Evolutionary conservation across 2,888 invertebrate species (phyloP), one percentile per base, ranked within the genome.

Genomic region (Clusia tigrina): DNA sequence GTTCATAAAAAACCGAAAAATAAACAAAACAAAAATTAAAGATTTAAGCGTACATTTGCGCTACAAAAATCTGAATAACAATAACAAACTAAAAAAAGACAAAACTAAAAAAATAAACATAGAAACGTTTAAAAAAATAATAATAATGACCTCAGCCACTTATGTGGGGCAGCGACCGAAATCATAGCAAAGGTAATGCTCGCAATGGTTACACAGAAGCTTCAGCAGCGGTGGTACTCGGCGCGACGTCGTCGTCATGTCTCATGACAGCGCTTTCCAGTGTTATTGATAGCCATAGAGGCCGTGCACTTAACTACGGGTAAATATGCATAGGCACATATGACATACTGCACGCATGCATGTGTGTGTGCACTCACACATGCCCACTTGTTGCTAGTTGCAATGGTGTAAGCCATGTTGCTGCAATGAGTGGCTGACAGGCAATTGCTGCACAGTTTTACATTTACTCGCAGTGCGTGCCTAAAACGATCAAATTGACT

Each of bases 111-210:
- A 37, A 53, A 52, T 62, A 48, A 60, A 60, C 64, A 52, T 42
- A 59, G 62, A 57, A 56, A 67, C 68, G 67, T 64, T 59, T 60
- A 62, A 70, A 72, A 69, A 64, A 63, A 72, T 67, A 15, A 66
- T 63, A 69, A 65, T 71, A 71, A 66, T 74, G 78, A 79, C 80
- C 79, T 80, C 77, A 74, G 71, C 61, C 63, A 57, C 56, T 58
- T 58, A 71, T 74, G 67, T 77, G 71, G 70, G 69, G 71, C 74
- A 74, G 71, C 70, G 70, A 71, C 75, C 69, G 69, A 69, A 65
- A 63, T 66, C 68, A 67, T 65, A 69, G 42, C 52, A 67, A 25
- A 52, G 38, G n/a, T 52, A 52, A 2, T 12, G 3, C n/a, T 15
- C n/a, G n/a, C 42, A 42, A 42, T 42, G n/a, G n/a, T 12, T 42